Evolutionary conservation across 2,888 invertebrate genomes (phyloP), one percentile per base, ranked within the genome.

Genomic region (Cryptocephalus primarius): DNA sequence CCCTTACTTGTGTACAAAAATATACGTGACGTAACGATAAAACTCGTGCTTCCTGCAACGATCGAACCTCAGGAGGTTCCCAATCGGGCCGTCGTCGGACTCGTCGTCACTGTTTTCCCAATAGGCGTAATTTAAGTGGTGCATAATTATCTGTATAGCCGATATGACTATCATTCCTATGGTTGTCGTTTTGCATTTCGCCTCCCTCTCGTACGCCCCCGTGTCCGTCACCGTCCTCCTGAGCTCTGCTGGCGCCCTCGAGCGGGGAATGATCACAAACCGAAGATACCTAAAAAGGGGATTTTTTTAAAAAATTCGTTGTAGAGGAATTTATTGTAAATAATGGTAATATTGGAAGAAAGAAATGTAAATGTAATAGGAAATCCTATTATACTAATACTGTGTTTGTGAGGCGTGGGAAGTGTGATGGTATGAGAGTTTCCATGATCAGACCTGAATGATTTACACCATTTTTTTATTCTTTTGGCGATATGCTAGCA

Each of bases 11-110:
- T 96, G 96, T 14, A 95, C 89, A 65, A 95, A 83, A 90, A 94
- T 94, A 66, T 97, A 97, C 1, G 90, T 87, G 42, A 94, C 61
- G 66, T 85, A 96, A 59, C 97, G 76, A 95, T 96, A 97, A 0
- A 84, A 84, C 72, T 99, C 87, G 47, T 82, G 77, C 50, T 94
- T 77, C 62, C 82, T 81, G 50, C 80, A 76, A 0, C 96, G 95
- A 72, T 90, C 83, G 70, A 93, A 96, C 53, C 95, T 89, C 8
- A 86, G 70, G 40, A 82, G 81, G 10, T 51, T 48, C 8, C 88
- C 84, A 34, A 87, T 79, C 9, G 46, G 43, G 1, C 52, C 50
- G 8, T 14, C 8, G 10, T 33, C 40, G 12, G 22, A 9, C 1
- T 14, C 8, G 10, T 33, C 40, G 12, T 33, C n/a, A 1, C 34